Base-by-base conservation (phyloP, 2,797 vertebrate genomes). In the Decapterus maruadsi region DNA sequence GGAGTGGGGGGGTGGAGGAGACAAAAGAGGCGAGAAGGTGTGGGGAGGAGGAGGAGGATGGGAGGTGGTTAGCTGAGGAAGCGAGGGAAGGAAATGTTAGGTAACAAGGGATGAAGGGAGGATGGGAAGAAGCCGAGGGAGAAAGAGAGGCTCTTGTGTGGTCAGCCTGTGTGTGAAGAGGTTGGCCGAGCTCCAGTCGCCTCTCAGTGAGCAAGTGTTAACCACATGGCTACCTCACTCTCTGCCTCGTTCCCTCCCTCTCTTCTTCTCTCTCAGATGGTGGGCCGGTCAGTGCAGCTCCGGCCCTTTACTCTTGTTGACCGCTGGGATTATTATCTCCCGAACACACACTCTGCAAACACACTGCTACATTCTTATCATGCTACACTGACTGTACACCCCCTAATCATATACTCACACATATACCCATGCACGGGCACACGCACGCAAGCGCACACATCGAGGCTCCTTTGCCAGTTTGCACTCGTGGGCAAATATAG, bases 161-260 rank as follows among this genome's bases (percentile, higher is more conserved):
- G 92, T 93, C 92, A 92, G 92, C 85, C 90, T 90, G 93, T 94
- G 87, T 94, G 92, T 94, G 92, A 93, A 93, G 91, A 89, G 92
- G 87, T 93, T 94, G 94, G 94, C 94, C 43, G 67, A 38, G 82
- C 85, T 94, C 93, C 94, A 94, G 92, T 92, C 89, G 92, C 91
- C 90, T 93, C 91, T 92, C 90, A 90, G 87, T 94, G 91, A 94
- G 91, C 93, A 90, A 93, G 92, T 94, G 93, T 94, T 90, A 90
- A 93, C 92, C 93, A 94, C 92, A 93, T 93, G 90, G 91, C 92
- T 83, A 83, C 88, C 84, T 90, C 92, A 84, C 91, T 86, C 87
- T 88, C 62, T 80, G 54, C 62, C 76, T 64, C 63, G 68, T 53
- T 72, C 50, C 57, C 63, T 75, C 75, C 42, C 79, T 67, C 82